Conservation (phyloP, 1,140 invertebrate genomes). For the Drepana arcuata region DNA sequence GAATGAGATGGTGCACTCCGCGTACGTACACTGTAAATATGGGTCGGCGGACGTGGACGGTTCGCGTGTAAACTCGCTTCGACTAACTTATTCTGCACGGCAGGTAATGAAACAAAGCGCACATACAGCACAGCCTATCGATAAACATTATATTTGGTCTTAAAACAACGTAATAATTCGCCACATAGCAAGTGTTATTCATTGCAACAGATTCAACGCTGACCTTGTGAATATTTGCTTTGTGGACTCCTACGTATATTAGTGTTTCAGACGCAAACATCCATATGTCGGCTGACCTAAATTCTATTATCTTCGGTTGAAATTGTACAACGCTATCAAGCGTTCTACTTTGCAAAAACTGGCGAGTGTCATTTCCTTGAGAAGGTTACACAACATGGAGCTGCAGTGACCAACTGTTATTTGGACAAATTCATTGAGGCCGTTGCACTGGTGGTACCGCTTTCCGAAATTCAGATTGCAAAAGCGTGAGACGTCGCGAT, state of each 20-base stretch:
- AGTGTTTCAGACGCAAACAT: conserved; percentile 1
- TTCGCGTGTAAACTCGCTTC: conserved; percentile 5
- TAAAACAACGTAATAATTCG: conserved; percentile 5
- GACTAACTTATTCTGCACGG: conserved; percentile 5
- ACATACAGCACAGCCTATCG: conserved; percentile 12
- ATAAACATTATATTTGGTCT: conserved; percentile 14
- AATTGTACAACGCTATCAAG: too few relatives aligned
- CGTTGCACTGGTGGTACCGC: conserved; percentile 22
- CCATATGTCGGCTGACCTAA: conserved; percentile 5
- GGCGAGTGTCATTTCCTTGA: conserved; percentile 16
- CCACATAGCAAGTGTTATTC: conserved; percentile 1
- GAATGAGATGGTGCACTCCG: conserved; percentile 42
- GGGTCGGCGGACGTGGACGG: conserved; percentile 24
- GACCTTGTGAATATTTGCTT: conserved; percentile 1
- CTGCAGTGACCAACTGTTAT: conserved; percentile 14
- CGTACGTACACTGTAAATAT: conserved; percentile 39
- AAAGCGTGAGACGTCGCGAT: conserved; percentile 18
- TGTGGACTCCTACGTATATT: conserved; percentile 6
- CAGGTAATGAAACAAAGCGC: conserved; percentile 21
- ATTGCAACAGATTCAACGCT: conserved; percentile 5
- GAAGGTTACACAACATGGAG: conserved; percentile 16
- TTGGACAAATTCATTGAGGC: conserved; percentile 13
- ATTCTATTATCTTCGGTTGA: background rate
- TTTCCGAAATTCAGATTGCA: conserved; percentile 32
- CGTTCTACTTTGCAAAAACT: conserved; percentile 12